Conservation (phyloP, 2,113 vertebrate species). For the Ochotona princeps region DNA sequence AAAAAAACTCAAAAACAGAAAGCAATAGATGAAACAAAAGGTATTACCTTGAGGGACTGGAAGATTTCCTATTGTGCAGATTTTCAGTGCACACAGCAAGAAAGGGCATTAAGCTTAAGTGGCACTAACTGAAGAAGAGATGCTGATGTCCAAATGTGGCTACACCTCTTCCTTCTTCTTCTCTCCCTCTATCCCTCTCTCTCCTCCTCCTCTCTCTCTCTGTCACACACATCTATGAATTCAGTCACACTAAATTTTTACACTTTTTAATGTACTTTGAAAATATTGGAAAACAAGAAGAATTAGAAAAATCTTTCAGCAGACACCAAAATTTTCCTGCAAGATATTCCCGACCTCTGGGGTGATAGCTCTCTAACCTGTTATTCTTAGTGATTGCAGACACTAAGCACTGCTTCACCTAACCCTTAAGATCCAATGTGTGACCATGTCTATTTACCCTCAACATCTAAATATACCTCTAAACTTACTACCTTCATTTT, state of each 20-base stretch:
- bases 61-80: background rate
- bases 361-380: background rate
- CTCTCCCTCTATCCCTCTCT: background rate
- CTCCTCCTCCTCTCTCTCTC: background rate
- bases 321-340: background rate
- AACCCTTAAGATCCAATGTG: background rate
- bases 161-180: background rate
- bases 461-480: background rate
- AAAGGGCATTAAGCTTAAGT: background rate
- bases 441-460: background rate
- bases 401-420: fast-evolving
- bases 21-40: background rate
- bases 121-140: background rate
- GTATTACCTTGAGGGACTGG: background rate
- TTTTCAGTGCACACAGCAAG: background rate
- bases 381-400: background rate
- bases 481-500: background rate
- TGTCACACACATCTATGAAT: background rate
- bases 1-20: background rate
- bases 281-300: background rate
- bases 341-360: background rate
- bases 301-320: background rate
- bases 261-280: background rate
- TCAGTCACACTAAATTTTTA: background rate
- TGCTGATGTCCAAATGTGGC: background rate